Evolutionary conservation across 2,113 vertebrate genomes (phyloP), one percentile per base, ranked within the genome.

Genomic region (Cyprinodon brontotheroides): DNA sequence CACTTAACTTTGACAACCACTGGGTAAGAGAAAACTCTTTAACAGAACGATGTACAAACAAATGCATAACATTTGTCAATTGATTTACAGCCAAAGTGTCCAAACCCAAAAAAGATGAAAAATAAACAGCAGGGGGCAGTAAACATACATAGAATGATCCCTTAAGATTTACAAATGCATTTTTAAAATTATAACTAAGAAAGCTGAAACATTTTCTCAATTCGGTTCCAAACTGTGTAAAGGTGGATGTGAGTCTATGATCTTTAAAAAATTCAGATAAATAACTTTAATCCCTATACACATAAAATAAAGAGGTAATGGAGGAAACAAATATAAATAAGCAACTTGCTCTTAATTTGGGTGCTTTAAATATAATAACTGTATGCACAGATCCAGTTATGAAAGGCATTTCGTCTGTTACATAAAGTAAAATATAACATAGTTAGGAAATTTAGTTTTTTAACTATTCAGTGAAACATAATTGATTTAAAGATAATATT

Each of bases 1-100:
- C 94, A 81, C 93, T 95, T 12, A 96, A 91, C 68, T 98, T 97
- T 88, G 93, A 95, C 87, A 91, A 96, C 82, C 97, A 98, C 73
- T 98, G 97, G 97, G 97, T 98, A 95, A 96, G 85, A 81, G 39
- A 73, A 41, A 38, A 68, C 50, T 47, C 37, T 20, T 0, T n/a
- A 15, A 45, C 1, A 74, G 12, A 64, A 65, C 50, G 11, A 22
- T 69, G 20, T 65, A 71, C 7, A 57, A 57, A 20, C 17, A 20
- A 57, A 57, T 57, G 10, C n/a, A n/a, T 8, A 57, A 57, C 50
- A n/a, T n/a, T 57, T 57, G 50, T n/a, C 50, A n/a, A 57, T 20
- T n/a, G 20, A 57, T n/a, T 15, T 1, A n/a, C 20, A 57, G 10
- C 50, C 8, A n/a, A 20, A 20, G 6, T 9, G 6, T 57, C 50